A percentile compares a stretch with the other conserved stretches of the same genome.
phyloP scores from a whole-genome alignment of 2,888 invertebrate genomes.

The Amphipyra tragopoginis region DNA sequence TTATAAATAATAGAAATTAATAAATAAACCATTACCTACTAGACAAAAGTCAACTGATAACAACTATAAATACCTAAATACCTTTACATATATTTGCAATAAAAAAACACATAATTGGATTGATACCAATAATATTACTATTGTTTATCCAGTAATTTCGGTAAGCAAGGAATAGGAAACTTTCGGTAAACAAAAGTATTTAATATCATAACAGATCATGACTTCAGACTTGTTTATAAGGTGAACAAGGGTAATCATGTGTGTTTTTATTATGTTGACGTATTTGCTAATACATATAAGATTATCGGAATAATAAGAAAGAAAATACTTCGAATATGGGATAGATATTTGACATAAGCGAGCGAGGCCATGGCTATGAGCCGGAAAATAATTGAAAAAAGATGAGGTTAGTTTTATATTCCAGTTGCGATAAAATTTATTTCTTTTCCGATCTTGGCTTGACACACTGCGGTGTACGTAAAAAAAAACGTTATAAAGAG shows the following conservation, averaged over 20 bases:
- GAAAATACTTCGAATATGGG: too few species aligned
- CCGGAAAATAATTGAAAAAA: too few species aligned
- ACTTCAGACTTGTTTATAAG: background rate
- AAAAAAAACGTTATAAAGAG: too few species aligned
- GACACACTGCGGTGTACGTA: too few species aligned
- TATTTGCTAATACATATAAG: constrained; percentile 1
- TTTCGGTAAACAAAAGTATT: constrained; percentile 8
- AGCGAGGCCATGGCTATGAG: too few species aligned
- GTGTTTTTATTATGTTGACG: constrained; percentile 4
- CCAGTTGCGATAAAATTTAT: too few species aligned
- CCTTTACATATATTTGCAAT: background rate
- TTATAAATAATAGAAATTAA: background rate
- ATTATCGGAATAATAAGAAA: background rate
- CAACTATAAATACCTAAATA: background rate
- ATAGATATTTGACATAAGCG: too few species aligned
- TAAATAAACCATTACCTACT: background rate
- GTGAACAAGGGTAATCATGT: background rate
- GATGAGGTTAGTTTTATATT: too few species aligned
- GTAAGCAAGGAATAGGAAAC: background rate
- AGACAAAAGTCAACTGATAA: background rate
- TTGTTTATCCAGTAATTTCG: background rate
- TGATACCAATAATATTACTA: background rate
- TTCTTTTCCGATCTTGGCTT: too few species aligned
- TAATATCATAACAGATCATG: background rate
- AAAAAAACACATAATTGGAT: constrained; percentile 1